Evolutionary conservation across 2,888 invertebrate species (phyloP), one percentile per base, ranked within the genome.

Genomic region (Scaptomyza caliginosa): DNA sequence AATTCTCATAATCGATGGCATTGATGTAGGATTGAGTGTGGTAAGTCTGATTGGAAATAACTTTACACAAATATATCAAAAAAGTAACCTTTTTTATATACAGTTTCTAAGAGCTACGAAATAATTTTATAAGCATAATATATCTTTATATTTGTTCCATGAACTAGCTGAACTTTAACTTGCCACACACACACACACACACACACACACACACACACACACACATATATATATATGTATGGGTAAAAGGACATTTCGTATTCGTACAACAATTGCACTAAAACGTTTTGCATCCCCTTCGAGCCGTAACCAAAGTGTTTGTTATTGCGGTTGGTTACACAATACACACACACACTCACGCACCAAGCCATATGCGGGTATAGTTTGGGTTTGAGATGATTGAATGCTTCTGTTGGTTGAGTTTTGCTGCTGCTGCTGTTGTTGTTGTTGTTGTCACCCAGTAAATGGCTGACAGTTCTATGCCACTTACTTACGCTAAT

Each of bases 401-500:
- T 68, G 68, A 65, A 58, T 11, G 48, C 13, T 32, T 32, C 19
- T 30, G 34, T 8, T 36, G 48, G 50, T 52, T 40, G 46, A 34
- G 34, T 28, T 26, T 23, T 36, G 42, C 11, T 42, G 57, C 11
- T 42, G 57, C 49, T 59, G 67, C 11, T 42, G 58, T 49, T 56
- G 64, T 19, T 36, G 42, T 10, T 43, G 57, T 52, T 57, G 68
- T 60, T 74, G 63, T 48, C 69, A 69, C 74, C 69, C 74, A 74
- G 57, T 69, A 58, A 67, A 59, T 56, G 54, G 50, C 57, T 59
- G 75, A 66, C 75, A 79, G 70, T 73, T 66, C 55, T 69, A 56
- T 78, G 82, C 63, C 82, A 82, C 77, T 79, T 85, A 81, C 81
- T 85, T 82, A 82, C 85, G 85, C 85, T 81, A 81, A 81, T 85